These are phyloP conservation scores for Carettochelys insculpta DNA, from an alignment of 2,113 vertebrate genomes.

Conservation along the genomic window DNA sequence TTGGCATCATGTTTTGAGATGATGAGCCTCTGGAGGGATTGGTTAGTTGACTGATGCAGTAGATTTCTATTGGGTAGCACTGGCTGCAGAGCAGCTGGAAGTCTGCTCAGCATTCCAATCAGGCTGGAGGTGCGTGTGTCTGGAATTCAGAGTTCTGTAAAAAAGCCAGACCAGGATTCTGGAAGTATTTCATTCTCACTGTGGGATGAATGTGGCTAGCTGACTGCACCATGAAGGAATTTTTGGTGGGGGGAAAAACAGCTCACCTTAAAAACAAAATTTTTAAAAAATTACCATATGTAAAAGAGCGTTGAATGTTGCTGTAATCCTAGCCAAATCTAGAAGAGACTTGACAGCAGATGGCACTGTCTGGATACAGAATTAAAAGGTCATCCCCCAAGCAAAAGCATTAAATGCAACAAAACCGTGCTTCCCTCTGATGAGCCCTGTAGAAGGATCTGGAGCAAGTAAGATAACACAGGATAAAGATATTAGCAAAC, in stretches of 20 bases:
- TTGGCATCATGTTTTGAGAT: not conserved
- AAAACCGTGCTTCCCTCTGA: not conserved
- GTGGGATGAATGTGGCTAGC: not conserved
- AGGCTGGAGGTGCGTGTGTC: not conserved
- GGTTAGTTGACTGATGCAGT: not conserved
- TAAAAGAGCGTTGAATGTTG: not conserved
- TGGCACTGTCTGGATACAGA: not conserved
- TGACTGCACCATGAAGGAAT: not conserved
- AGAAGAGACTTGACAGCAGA: not conserved
- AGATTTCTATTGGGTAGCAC: not conserved
- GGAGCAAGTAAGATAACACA: not conserved
- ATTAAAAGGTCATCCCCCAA: not conserved
- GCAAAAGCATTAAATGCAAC: not conserved
- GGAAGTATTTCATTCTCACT: not conserved
- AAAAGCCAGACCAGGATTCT: not conserved
- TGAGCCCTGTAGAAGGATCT: not conserved
- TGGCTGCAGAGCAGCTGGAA: not conserved
- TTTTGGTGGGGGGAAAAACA: not conserved
- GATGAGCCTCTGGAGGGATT: not conserved
- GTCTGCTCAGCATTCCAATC: not conserved
- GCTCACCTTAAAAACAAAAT: not conserved
- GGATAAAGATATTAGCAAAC: not conserved
- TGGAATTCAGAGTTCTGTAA: not conserved
- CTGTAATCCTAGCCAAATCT: not conserved
- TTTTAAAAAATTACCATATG: not conserved